Base-by-base conservation (phyloP, 2,888 invertebrate species). In the Caenorhabditis sp. region DNA sequence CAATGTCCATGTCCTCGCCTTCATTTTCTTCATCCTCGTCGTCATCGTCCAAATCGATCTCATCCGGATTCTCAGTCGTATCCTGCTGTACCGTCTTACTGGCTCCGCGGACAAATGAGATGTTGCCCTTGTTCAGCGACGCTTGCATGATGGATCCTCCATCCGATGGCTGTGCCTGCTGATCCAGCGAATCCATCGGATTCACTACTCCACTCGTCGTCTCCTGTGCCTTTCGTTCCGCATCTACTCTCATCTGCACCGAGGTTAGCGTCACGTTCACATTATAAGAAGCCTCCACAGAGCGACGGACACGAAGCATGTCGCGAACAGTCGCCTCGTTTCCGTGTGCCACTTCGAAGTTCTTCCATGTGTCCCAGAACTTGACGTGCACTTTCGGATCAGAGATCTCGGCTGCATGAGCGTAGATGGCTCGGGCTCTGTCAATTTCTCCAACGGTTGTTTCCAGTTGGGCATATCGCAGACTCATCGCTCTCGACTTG, bases 231-330 rank as follows among this genome's bases (percentile, higher is more conserved):
- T 82, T 82, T n/a, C 82, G 28, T n/a, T 82, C 82, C 0, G 82
- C 82, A 65, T 76, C 83, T 32, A 74, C 96, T 88, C 97, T 93
- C 95, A 98, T 97, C 93, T 98, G 98, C 0, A 97, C 97, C 15
- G 97, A 96, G 97, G 98, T 98, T 95, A 97, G 98, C 92, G 98
- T 98, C n/a, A 95, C 94, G 92, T 98, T 97, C 0, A 98, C 98
- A 92, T 98, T 99, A 92, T 97, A 99, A 90, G 96, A 96, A 35
- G 89, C 89, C 72, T 82, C 72, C 2, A 86, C 96, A 91, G 97
- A 97, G 88, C 98, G 94, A 93, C 98, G 97, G 84, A 99, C 97
- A 11, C 86, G 72, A 15, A 86, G 90, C 85, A 85, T 81, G 60
- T 84, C 85, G 56, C 98, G 94, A 95, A 99, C 97, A 0, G 99